These are phyloP conservation scores for Daktulosphaira vitifoliae DNA, from an alignment of 1,140 invertebrate species.

Conservation along the genomic window DNA sequence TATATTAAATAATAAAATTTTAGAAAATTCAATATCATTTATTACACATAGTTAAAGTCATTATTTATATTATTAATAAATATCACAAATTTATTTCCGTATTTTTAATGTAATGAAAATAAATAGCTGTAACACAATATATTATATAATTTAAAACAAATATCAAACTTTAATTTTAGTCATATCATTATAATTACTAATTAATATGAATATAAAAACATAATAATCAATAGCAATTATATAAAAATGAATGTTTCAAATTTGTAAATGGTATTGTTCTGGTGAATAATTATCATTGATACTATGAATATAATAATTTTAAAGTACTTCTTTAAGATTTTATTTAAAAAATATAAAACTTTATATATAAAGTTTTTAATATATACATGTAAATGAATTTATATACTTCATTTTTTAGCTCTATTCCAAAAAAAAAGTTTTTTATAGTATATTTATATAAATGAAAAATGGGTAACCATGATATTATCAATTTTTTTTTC, in stretches of 20 bases:
- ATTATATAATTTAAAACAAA: no score
- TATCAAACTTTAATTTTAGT: no score
- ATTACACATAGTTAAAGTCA: no score
- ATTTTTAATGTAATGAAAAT: no score
- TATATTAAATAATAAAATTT: no score
- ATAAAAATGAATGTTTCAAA: not conserved
- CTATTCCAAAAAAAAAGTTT: not conserved
- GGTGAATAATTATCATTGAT: constrained; percentile 3
- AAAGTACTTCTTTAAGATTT: not conserved
- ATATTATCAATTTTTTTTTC: constrained; percentile 6
- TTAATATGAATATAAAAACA: not conserved
- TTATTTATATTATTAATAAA: no score
- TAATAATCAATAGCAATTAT: not conserved
- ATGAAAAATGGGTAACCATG: constrained; percentile 17
- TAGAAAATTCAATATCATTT: no score
- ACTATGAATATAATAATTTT: not conserved
- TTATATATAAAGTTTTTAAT: not conserved
- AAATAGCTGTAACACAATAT: no score
- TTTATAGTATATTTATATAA: no score
- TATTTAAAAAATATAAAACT: not conserved
- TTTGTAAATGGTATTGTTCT: not conserved
- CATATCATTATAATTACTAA: not conserved
- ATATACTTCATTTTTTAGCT: not conserved
- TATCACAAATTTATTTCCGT: no score
- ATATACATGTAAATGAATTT: constrained; percentile 13